Base-by-base conservation (phyloP, 2,888 invertebrate species). In the Drosophila leonis region DNA sequence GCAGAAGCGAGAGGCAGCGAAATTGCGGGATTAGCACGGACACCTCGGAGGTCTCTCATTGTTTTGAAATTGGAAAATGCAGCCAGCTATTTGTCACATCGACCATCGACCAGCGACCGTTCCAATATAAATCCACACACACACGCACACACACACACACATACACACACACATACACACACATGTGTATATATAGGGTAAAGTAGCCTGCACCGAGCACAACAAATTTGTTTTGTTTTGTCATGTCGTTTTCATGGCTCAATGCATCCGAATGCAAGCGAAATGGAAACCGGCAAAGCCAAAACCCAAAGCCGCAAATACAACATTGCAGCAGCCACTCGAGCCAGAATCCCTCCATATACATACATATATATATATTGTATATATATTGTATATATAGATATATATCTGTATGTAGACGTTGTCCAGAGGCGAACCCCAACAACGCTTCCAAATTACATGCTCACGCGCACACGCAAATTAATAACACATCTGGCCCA, bases 401-500 rank as follows among this genome's bases (percentile, higher is more conserved):
- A 5, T 20, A 15, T 12, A 31, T 29, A 27, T 46, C 15, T 35
- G 31, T 42, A 15, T 46, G 41, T 5, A 7, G 18, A 42, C 20
- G 42, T 29, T n/a, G 29, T 48, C 46, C 27, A 27, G 13, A 55
- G 35, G 29, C 5, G 20, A 68, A 59, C 37, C 68, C 39, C 42
- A 68, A 44, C 41, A 46, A 35, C 41, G 39, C 29, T 72, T 83
- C 78, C 89, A 86, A 90, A 91, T 92, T 92, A 91, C 84, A 92
- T 86, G 92, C 91, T 90, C 86, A 91, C 87, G 82, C 90, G 91
- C 88, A 85, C 90, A 91, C 89, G 86, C 85, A 92, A 92, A 92
- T 92, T 91, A 91, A 91, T 90, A 91, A 89, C 90, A 83, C 91
- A 92, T 92, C 92, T 92, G 91, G 82, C 84, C 72, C 55, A 79